These are phyloP conservation scores for Mnemiopsis leidyi DNA, from an alignment of 37 sponge, comb jelly and placozoan genomes.

Conservation along the genomic window DNA sequence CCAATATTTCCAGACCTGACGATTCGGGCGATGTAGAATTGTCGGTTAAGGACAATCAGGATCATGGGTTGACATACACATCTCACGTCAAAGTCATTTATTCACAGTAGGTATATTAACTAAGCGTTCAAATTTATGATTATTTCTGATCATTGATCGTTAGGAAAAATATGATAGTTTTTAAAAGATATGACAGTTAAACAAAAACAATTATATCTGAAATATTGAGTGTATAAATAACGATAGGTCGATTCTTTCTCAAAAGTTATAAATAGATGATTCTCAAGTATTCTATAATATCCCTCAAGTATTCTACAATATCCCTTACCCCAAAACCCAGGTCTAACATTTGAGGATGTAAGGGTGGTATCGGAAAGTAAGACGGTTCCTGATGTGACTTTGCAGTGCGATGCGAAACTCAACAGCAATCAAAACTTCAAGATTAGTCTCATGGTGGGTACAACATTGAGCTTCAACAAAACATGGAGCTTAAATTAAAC, in stretches of 20 bases:
- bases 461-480: too few species aligned
- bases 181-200: too few species aligned
- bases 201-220: too few species aligned
- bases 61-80: background rate
- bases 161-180: too few species aligned
- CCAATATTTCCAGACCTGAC: background rate
- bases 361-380: background rate
- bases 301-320: background rate
- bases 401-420: background rate
- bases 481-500: too few species aligned
- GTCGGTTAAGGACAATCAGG: background rate
- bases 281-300: too few species aligned
- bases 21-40: slow-evolving; percentile 3
- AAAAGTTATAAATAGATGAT: too few species aligned
- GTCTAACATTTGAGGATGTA: background rate
- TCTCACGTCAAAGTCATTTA: background rate
- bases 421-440: background rate
- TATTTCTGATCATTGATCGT: too few species aligned
- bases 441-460: background rate
- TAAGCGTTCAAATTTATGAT: too few species aligned
- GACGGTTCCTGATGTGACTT: background rate
- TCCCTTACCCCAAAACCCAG: background rate
- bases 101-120: too few species aligned
- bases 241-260: too few species aligned
- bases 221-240: too few species aligned